These are phyloP conservation scores for Euwallacea similis DNA, from an alignment of 1,140 invertebrate species.

Conservation along the genomic window DNA sequence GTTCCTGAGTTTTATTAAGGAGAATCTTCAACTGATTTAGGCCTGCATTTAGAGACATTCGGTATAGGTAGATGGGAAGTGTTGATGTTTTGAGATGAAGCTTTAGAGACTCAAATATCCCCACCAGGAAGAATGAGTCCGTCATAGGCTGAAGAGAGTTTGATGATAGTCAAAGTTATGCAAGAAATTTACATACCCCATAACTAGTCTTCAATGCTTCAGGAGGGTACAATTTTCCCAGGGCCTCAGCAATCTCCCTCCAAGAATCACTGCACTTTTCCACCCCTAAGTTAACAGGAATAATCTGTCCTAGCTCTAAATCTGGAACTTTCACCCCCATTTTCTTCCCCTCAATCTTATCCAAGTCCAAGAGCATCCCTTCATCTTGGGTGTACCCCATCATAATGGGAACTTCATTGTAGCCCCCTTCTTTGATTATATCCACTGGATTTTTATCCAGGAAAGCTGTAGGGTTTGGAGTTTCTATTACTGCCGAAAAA, in stretches of 20 bases:
- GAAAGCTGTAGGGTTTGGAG: slow-evolving; percentile 52
- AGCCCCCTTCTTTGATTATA: slow-evolving; percentile 46
- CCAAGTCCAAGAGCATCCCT: slow-evolving; percentile 36
- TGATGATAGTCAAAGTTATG: slow-evolving; percentile 1
- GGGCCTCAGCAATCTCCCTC: neutral
- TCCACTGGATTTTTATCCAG: slow-evolving; percentile 56
- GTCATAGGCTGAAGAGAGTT: slow-evolving; percentile 22
- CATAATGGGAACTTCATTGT: slow-evolving; percentile 57
- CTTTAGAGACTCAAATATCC: slow-evolving; percentile 12
- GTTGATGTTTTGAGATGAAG: neutral
- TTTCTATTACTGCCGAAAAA: slow-evolving; percentile 57
- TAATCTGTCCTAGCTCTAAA: slow-evolving; percentile 5
- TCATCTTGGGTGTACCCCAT: slow-evolving; percentile 55
- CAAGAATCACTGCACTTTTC: slow-evolving; percentile 5
- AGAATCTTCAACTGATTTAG: slow-evolving; percentile 23
- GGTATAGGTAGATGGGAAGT: slow-evolving; percentile 25
- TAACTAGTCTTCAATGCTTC: neutral
- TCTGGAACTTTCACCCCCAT: neutral
- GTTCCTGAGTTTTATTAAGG: slow-evolving; percentile 10
- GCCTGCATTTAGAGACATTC: slow-evolving; percentile 19
- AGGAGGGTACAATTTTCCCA: slow-evolving; percentile 24
- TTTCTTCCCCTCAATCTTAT: neutral
- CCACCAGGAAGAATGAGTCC: slow-evolving; percentile 21
- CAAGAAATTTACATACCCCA: slow-evolving; percentile 17
- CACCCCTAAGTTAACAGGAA: slow-evolving; percentile 19